phyloP scores from a whole-genome alignment of 23 tunicate species.

The Styela clava region DNA sequence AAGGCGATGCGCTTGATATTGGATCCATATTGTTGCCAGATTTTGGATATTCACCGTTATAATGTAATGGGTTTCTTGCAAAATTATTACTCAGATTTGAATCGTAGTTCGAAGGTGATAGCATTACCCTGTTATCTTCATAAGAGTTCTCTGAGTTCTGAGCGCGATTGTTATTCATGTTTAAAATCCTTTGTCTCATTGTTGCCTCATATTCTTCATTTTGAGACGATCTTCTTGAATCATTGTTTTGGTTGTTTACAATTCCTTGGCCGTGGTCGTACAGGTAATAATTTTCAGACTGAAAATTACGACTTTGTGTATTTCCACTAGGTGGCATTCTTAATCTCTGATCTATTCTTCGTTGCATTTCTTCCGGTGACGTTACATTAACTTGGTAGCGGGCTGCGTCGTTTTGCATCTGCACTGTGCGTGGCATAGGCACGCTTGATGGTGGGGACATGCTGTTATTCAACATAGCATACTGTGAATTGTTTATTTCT shows the following conservation, averaged over 20 bases:
- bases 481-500: background rate
- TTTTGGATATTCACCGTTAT: background rate
- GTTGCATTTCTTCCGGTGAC: constrained; percentile 20
- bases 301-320: background rate
- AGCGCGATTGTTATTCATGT: background rate
- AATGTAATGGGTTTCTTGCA: background rate
- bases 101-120: constrained; percentile 2
- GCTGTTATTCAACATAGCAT: background rate
- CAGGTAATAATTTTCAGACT: background rate
- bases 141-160: background rate
- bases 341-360: background rate
- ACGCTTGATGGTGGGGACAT: background rate
- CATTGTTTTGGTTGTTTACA: background rate
- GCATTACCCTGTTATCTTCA: background rate
- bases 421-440: background rate
- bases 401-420: background rate
- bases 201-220: background rate
- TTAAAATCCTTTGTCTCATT: background rate
- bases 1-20: background rate
- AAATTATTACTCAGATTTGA: background rate
- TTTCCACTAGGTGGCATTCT: background rate
- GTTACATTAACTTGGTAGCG: constrained; percentile 6
- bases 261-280: background rate
- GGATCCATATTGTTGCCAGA: background rate
- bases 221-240: constrained; percentile 1